These are phyloP conservation scores for Chrysochloris asiatica DNA, from an alignment of 2,113 vertebrate genomes.

Conservation along the genomic window DNA sequence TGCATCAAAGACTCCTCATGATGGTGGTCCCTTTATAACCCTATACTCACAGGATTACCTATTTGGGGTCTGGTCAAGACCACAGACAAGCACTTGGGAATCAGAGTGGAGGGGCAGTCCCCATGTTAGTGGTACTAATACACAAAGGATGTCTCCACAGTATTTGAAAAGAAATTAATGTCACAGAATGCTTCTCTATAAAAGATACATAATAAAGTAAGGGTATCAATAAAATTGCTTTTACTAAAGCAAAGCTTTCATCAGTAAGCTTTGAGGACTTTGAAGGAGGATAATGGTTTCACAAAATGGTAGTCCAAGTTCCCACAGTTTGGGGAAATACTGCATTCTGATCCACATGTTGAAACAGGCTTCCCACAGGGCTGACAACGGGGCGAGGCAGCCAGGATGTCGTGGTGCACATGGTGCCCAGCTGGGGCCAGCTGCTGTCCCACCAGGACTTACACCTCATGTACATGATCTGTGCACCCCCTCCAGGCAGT, in stretches of 20 bases:
- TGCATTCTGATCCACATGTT: constrained; percentile 99
- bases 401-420: too few species aligned
- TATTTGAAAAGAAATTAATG: constrained; percentile 87
- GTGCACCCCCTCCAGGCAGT: too few species aligned
- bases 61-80: background rate
- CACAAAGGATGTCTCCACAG: constrained; percentile 84
- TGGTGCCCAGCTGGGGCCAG: too few species aligned
- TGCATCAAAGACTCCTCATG: background rate
- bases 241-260: constrained; percentile 94
- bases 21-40: background rate
- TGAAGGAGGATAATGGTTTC: constrained; percentile 99
- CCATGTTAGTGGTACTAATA: constrained; percentile 80
- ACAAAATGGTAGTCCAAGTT: constrained; percentile 99
- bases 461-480: too few species aligned
- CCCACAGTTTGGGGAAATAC: constrained; percentile 99
- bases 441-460: too few species aligned
- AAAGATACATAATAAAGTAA: constrained; percentile 91
- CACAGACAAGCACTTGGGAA: constrained; percentile 33
- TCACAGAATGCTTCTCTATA: constrained; percentile 88
- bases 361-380: constrained; percentile 98
- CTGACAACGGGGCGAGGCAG: too few species aligned
- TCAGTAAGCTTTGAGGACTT: constrained; percentile 99
- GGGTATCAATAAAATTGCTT: constrained; percentile 91
- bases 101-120: constrained; percentile 37
- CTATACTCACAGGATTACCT: background rate